A percentile compares a stretch with the other conserved stretches of the same genome.
phyloP scores from a whole-genome alignment of 2,888 invertebrate genomes.

The Papilio gigon region DNA sequence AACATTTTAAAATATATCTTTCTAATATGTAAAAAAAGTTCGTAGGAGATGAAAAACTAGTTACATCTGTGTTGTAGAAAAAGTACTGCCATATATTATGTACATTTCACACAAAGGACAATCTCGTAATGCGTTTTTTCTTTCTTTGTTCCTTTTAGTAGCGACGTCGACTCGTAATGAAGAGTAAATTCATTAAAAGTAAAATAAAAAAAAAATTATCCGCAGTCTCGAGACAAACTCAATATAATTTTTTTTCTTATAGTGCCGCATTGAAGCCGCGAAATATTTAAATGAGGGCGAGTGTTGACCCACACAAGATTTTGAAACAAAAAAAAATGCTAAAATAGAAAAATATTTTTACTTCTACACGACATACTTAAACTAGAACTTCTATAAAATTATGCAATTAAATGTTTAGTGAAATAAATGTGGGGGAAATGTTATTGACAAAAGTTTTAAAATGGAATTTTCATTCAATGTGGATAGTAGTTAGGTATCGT shows the following conservation, averaged over 20 bases:
- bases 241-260: slow-evolving; percentile 5
- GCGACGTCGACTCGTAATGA: slow-evolving; percentile 13
- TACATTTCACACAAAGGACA: slow-evolving; percentile 13
- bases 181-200: slow-evolving; percentile 18
- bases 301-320: not conserved
- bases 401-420: not conserved
- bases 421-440: too few species aligned
- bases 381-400: too few species aligned
- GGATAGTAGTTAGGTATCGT: not conserved
- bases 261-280: not conserved
- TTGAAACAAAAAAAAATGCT: not conserved
- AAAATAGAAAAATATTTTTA: not conserved
- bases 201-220: slow-evolving; percentile 10
- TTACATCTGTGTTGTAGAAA: not conserved
- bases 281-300: slow-evolving; percentile 9
- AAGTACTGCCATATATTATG: slow-evolving; percentile 8
- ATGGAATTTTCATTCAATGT: not conserved
- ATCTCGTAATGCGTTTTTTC: slow-evolving; percentile 11
- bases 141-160: slow-evolving; percentile 5
- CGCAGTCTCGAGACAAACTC: not conserved
- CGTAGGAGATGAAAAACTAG: not conserved
- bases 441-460: not conserved
- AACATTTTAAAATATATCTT: not conserved
- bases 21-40: not conserved
- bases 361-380: not conserved